phyloP scores from a whole-genome alignment of 2,113 vertebrate species.

The Stigmatopora nigra region DNA sequence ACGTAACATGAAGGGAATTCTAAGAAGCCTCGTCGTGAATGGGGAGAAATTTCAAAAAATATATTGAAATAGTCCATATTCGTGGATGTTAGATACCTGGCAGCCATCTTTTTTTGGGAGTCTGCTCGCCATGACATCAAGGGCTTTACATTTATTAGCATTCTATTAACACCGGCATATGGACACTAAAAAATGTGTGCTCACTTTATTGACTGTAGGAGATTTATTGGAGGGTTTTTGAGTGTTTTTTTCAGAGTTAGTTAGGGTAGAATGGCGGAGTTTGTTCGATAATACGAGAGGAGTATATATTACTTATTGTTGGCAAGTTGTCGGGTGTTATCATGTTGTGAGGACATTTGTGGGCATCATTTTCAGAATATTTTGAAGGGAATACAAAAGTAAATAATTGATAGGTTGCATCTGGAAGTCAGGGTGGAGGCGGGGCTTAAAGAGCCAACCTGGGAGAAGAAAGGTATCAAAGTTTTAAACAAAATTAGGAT shows the following conservation, averaged over 20 bases:
- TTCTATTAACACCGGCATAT: slow-evolving; percentile 52
- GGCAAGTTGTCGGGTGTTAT: too few species aligned
- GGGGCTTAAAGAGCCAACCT: too few species aligned
- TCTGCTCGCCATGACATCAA: slow-evolving; percentile 59
- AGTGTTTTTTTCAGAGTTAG: slow-evolving; percentile 14
- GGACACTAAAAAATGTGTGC: slow-evolving; percentile 24
- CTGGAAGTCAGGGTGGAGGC: too few species aligned
- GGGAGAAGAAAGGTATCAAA: too few species aligned
- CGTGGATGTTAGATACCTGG: slow-evolving; percentile 37
- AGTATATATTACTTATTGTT: too few species aligned
- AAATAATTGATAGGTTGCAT: too few species aligned
- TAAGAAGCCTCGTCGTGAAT: slow-evolving; percentile 6
- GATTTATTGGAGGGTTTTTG: slow-evolving; percentile 28
- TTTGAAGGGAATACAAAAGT: too few species aligned
- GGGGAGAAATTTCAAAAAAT: slow-evolving; percentile 3
- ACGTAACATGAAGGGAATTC: slow-evolving; percentile 6
- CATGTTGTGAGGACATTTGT: too few species aligned
- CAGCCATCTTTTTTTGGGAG: slow-evolving; percentile 53
- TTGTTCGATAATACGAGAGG: too few species aligned
- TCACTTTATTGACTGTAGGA: slow-evolving; percentile 22
- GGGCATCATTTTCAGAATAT: too few species aligned
- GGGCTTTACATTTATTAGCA: slow-evolving; percentile 62
- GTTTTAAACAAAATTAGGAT: too few species aligned
- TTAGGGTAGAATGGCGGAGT: too few species aligned
- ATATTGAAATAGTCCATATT: slow-evolving; percentile 34